phyloP scores from a whole-genome alignment of 2,888 invertebrate species.

The Andrena trimmerana region DNA sequence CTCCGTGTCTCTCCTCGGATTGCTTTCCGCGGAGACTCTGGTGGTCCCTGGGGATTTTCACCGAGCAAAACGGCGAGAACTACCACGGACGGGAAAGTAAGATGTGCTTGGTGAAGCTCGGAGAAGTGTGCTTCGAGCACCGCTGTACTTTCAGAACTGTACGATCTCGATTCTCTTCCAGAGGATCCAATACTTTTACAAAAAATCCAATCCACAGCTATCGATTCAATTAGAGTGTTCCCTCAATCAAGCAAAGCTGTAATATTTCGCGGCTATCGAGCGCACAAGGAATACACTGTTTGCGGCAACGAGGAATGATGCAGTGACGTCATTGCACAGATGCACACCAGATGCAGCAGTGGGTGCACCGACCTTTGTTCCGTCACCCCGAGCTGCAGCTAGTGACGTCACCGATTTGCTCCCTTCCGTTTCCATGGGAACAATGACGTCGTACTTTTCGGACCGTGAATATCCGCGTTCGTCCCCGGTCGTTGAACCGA shows the following conservation, averaged over 20 bases:
- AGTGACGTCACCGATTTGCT: constrained; percentile 76
- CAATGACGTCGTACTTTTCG: constrained; percentile 77
- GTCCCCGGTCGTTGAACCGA: constrained; percentile 47
- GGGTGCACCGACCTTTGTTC: constrained; percentile 76
- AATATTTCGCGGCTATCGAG: constrained; percentile 18
- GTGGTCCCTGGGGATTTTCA: not conserved
- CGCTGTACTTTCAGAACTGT: too few relatives aligned
- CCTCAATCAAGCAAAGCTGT: not conserved
- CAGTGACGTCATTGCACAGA: constrained; percentile 78
- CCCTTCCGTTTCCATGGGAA: constrained; percentile 77
- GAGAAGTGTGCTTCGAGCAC: constrained; percentile 3
- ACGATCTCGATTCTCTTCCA: too few relatives aligned
- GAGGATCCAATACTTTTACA: too few relatives aligned
- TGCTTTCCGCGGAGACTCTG: not conserved
- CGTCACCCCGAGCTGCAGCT: constrained; percentile 62
- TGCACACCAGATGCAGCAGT: constrained; percentile 72
- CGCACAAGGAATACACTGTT: not conserved
- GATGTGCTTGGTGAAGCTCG: not conserved
- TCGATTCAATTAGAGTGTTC: too few relatives aligned
- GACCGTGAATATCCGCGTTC: constrained; percentile 48
- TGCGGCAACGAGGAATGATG: constrained; percentile 29
- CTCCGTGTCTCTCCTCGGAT: constrained; percentile 2
- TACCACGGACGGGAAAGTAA: not conserved
- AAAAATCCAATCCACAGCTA: too few relatives aligned
- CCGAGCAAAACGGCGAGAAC: not conserved